These are phyloP conservation scores for Scaptomyza montana DNA, from an alignment of 1,140 invertebrate genomes.

Conservation along the genomic window DNA sequence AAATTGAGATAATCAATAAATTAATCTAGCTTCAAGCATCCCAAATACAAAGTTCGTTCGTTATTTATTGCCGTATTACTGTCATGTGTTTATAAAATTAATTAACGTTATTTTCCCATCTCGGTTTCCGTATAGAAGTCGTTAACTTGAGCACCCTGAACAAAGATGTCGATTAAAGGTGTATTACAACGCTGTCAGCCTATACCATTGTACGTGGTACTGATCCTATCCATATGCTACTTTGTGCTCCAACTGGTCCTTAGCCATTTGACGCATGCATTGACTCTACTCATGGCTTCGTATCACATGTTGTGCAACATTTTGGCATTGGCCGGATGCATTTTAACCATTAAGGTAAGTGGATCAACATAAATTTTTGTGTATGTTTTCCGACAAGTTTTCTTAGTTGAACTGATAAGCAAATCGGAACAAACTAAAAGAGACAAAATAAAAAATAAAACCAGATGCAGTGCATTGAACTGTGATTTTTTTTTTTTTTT, in stretches of 20 bases:
- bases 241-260: conserved; percentile 90
- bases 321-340: conserved; percentile 88
- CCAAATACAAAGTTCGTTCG: neutral
- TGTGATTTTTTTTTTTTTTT: conserved; percentile 10
- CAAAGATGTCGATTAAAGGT: conserved; percentile 88
- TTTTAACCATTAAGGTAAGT: conserved; percentile 90
- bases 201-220: conserved; percentile 88
- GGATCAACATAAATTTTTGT: conserved; percentile 23
- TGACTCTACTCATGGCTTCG: conserved; percentile 92
- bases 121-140: conserved; percentile 15
- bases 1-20: conserved; percentile 33
- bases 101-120: conserved; percentile 29
- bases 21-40: conserved; percentile 7
- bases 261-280: conserved; percentile 91
- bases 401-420: conserved; percentile 32
- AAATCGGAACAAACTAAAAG: conserved; percentile 16
- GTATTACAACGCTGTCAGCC: conserved; percentile 89
- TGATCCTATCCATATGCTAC: conserved; percentile 88
- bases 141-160: neutral
- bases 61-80: conserved; percentile 7
- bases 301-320: conserved; percentile 95
- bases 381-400: conserved; percentile 26
- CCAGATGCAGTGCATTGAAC: conserved; percentile 42
- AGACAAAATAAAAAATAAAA: conserved; percentile 15
- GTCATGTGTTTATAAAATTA: conserved; percentile 34